Evolutionary conservation across 1,140 invertebrate genomes (phyloP), one percentile per base, ranked within the genome.

Genomic region (Tetranychus cinnabarinus): DNA sequence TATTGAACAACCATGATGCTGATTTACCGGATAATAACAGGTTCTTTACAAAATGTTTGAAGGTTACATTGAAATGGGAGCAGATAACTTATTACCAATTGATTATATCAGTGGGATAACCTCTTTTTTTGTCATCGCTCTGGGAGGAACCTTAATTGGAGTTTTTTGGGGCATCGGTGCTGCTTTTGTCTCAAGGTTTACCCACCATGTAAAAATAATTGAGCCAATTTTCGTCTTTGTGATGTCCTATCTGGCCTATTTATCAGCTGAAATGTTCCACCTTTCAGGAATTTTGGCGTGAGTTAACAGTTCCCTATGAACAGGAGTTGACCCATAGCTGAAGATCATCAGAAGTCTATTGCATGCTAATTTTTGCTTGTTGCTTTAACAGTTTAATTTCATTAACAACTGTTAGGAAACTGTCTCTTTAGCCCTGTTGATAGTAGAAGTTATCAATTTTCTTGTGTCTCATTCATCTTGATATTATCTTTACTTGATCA

Each of bases 221-320:
- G 95, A 98, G 74, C 93, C 93, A 1, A 87, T 97, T 67, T 92
- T 97, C 73, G 88, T 97, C 65, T 96, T 99, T 70, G 86, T 96
- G 58, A 91, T 97, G 84, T 89, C 91, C n/a, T 99, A 98, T 73
- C 75, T 98, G 69, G 84, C 91, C 52, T 98, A 97, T 72, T 77
- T 98, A 5, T 90, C 86, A 70, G 90, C 91, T 45, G 95, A 98
- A 76, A 89, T 97, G 73, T 95, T 97, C 74, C 91, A 97, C 69
- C 84, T 97, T 79, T 96, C 90, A 63, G 92, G 95, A 39, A 98
- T 98, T 68, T 76, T 96, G 50, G 50, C 50, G 50, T 52, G 6
- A 52, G 50, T 52, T 13, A 31, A n/a, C n/a, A 52, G n/a, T 47
- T 12, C 23, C 3, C 23, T 47, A 3, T 47, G 3, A 15, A 2